These are phyloP conservation scores for Laterallus jamaicensis DNA, from an alignment of 2,113 vertebrate genomes.

Conservation along the genomic window DNA sequence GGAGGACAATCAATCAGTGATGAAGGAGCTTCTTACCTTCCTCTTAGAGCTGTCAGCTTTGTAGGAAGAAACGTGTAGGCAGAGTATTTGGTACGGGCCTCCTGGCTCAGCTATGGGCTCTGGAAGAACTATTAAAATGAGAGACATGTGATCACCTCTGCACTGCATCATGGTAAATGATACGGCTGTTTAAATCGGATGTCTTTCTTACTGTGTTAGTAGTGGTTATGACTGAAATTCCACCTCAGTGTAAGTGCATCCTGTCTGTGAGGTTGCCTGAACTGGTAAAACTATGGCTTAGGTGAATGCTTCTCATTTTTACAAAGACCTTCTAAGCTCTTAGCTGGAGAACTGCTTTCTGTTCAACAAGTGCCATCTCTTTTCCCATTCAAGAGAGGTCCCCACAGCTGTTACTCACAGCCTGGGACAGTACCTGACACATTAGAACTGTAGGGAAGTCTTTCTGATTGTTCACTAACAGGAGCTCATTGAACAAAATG, in stretches of 20 bases:
- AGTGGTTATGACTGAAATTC: background rate
- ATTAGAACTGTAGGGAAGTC: background rate
- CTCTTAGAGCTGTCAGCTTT: background rate
- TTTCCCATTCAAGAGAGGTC: background rate
- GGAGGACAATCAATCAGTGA: background rate
- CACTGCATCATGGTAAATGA: background rate
- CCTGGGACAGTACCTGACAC: background rate
- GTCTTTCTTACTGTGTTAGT: background rate
- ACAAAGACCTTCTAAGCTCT: background rate
- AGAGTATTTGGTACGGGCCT: background rate
- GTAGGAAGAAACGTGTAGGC: background rate
- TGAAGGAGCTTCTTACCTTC: background rate
- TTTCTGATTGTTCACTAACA: background rate
- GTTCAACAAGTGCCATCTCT: background rate
- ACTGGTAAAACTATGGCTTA: background rate
- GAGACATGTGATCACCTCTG: background rate
- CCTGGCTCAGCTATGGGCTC: background rate
- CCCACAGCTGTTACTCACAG: background rate
- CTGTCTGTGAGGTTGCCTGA: rapidly evolving
- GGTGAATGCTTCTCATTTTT: background rate
- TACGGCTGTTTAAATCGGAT: background rate
- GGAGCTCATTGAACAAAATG: background rate
- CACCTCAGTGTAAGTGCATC: background rate
- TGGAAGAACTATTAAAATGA: background rate
- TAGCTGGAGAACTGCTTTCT: background rate